Base-by-base conservation (phyloP, 2,888 invertebrate genomes). In the Platycheirus albimanus region DNA sequence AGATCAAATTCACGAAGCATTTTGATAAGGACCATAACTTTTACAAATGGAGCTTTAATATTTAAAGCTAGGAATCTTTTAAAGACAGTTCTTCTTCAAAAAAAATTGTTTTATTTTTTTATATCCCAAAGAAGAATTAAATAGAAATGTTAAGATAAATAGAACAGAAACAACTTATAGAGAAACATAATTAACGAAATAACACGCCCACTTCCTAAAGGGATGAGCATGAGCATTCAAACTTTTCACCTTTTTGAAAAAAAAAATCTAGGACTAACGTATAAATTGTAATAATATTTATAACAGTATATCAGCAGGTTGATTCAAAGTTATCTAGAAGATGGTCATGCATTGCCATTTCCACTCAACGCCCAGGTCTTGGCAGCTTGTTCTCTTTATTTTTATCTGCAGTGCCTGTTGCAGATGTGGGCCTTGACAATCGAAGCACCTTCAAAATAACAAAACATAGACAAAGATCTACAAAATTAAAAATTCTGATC, bases 361-460 rank as follows among this genome's bases (percentile, higher is more conserved):
- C 0, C 3, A 15, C 20, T 67, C 43, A 83, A 45, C 72, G 72
- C 7, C 56, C 64, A 11, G 72, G 10, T 36, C 38, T 63, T 10
- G 83, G 83, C 4, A 74, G 28, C 11, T 78, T 77, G 15, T 83
- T 83, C n/a, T 83, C 83, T 63, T 83, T 83, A 30, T 83, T 78
- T 45, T 72, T 83, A 17, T 72, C 67, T 5, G 51, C 17, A 6
- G 45, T 13, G 33, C 38, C 19, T 1, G 74, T 11, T 0, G 69
- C 43, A 17, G 64, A 28, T 56, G 69, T 11, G 2, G 78, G 67
- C 47, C 72, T 78, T 8, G 54, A 19, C 64, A 78, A 24, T 38
- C 78, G 67, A 8, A 83, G 78, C 0, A 74, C 69, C 83, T 83
- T 0, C 1, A 30, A 13, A 24, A 8, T n/a, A 6, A 45, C 0